Evolutionary conservation across 1,140 invertebrate genomes (phyloP), one percentile per base, ranked within the genome.

Genomic region (Diabrotica virgifera): DNA sequence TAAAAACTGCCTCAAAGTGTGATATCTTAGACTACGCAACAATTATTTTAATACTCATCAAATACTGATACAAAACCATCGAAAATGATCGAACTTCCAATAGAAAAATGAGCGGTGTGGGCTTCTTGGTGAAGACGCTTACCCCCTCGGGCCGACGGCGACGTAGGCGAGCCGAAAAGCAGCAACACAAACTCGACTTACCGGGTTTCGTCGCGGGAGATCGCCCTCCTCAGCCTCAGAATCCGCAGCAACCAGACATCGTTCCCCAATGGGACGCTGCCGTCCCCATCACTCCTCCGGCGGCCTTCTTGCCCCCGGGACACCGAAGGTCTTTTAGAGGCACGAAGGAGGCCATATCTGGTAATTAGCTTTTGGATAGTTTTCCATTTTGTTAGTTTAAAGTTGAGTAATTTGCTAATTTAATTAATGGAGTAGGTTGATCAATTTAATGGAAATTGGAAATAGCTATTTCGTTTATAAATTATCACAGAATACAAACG

Each of bases 101-200:
- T 3, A 46, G 4, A 64, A 67, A 51, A 14, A 86, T 87, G 85
- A 87, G 84, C 68, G 85, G 85, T 11, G 85, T 86, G 9, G 83
- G 85, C 59, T 85, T 86, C 67, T 71, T 87, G 55, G 84, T 89
- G 74, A 89, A 89, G 75, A 88, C 86, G 6, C 85, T 88, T 69
- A 83, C 86, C 6, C 85, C 88, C 37, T 82, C 85, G 67, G 82
- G 86, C 65, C 80, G 87, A 38, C 79, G 87, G 46, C 80, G 84
- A 52, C 79, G 85, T 36, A 79, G 85, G 8, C 82, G 84, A 36
- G 86, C 84, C 74, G 85, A 87, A 61, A 86, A 86, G 68, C 85
- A 87, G 73, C 82, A 85, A 60, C 77, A 80, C 58, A 79, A 83
- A 59, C 74, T 86, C 36, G 85, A 86, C 64, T 76, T 84, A 69